Conservation (phyloP, 2,888 invertebrate species). For the Tenthredo scrophulariae region DNA sequence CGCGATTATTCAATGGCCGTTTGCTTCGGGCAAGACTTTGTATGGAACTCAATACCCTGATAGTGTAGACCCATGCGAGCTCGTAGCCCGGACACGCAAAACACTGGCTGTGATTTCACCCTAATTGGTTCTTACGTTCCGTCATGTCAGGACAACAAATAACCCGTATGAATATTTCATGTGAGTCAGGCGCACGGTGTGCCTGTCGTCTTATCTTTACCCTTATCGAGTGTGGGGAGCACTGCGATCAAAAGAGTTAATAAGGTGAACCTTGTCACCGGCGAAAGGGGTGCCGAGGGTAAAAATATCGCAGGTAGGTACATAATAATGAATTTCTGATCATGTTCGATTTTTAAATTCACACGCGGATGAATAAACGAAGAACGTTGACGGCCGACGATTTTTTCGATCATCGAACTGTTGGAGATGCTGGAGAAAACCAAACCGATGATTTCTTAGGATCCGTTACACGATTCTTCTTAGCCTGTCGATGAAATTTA, state of each 20-base stretch:
- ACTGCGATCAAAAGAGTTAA: constrained; percentile 2
- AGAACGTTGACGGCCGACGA: background rate
- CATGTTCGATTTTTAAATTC: background rate
- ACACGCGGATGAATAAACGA: background rate
- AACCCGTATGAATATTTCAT: constrained; percentile 52
- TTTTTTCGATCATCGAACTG: background rate
- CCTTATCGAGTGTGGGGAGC: constrained; percentile 15
- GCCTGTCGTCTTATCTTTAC: constrained; percentile 31
- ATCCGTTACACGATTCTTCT: background rate
- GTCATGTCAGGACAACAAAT: constrained; percentile 49
- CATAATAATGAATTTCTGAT: background rate
- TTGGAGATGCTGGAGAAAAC: background rate
- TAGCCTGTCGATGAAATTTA: background rate
- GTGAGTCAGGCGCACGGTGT: constrained; percentile 1
- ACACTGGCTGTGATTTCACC: constrained; percentile 51
- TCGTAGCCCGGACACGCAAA: constrained; percentile 38
- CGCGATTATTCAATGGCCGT: constrained; percentile 51
- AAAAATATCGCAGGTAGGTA: background rate
- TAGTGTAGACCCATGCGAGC: constrained; percentile 20
- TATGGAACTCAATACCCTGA: constrained; percentile 10
- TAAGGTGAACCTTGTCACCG: background rate
- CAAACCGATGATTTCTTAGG: background rate
- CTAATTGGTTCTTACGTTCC: constrained; percentile 50
- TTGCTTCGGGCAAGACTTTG: constrained; percentile 32
- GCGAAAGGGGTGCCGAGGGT: background rate